Base-by-base conservation (phyloP, 35 echinoderm and acorn worm genomes). In the Patiria miniata region DNA sequence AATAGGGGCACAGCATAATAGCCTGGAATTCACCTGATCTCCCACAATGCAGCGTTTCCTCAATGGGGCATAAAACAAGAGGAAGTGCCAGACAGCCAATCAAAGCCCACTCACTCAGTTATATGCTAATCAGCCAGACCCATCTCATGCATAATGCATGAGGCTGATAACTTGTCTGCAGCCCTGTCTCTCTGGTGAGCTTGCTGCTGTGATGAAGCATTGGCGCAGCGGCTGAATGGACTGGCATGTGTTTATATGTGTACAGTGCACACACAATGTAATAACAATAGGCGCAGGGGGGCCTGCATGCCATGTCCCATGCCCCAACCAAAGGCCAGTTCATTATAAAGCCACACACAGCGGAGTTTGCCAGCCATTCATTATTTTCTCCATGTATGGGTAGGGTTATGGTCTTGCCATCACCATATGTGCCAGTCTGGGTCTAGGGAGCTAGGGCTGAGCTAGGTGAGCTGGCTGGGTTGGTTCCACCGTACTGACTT, bases 41-140 rank as follows among this genome's bases (percentile, higher is more conserved):
- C 65, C 65, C 65, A 73, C 65, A 73, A 73, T 73, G 65, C 65
- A 73, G 23, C 26, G 29, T 73, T 73, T 73, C 65, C 65, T 73
- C 65, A 73, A 73, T 73, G 65, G 65, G 29, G 26, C 65, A 73
- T 73, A 34, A 73, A 73, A 73, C 65, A 73, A 73, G 65, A 73
- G 65, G 65, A 73, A 73, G 26, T 73, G 65, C 65, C 65, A 73
- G 65, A 73, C 65, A 73, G 65, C 65, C 65, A 73, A 73, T 73
- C 65, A 73, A 73, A 73, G 22, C 29, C 65, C 0, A 12, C 65
- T 15, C 65, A 28, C 23, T 73, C 65, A 73, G 65, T 73, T 73
- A 73, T 73, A 73, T 73, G 65, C 65, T 73, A 73, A 73, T 73
- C 14, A 2, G 65, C 65, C 65, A 73, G 26, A 73, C 65, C 65